Conservation (phyloP, 2,797 vertebrate genomes). For the Pangasius larnaudii region DNA sequence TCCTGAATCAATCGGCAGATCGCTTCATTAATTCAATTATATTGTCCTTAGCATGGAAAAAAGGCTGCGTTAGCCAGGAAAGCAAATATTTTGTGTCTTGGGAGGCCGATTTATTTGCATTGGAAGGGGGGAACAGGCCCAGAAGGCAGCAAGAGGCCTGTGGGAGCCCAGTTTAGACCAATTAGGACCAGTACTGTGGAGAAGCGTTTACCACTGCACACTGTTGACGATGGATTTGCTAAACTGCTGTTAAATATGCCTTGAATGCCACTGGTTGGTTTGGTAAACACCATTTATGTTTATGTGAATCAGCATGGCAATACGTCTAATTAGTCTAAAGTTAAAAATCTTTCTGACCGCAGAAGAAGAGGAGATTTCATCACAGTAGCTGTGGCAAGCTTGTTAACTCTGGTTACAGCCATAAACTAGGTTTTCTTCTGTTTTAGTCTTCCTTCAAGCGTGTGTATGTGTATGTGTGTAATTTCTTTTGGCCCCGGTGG, state of each 20-base stretch:
- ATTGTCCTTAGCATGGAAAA: conserved; percentile 41
- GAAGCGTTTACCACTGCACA: conserved; percentile 64
- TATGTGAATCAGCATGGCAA: conserved; percentile 34
- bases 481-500: conserved; percentile 21
- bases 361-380: conserved; percentile 14
- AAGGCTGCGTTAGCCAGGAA: conserved; percentile 44
- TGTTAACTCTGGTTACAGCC: conserved; percentile 39
- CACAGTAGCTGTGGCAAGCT: conserved; percentile 43
- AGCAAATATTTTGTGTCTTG: conserved; percentile 51
- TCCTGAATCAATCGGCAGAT: conserved; percentile 32
- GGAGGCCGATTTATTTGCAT: conserved; percentile 72
- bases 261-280: conserved; percentile 70
- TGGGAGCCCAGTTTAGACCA: conserved; percentile 68
- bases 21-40: conserved; percentile 25
- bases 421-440: conserved; percentile 21
- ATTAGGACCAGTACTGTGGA: conserved; percentile 69
- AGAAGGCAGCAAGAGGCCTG: conserved; percentile 61
- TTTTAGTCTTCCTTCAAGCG: conserved; percentile 14
- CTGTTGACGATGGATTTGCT: conserved; percentile 72
- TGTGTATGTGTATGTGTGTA: conserved; percentile 26
- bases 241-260: conserved; percentile 61
- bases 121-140: conserved; percentile 75
- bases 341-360: conserved; percentile 30
- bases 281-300: conserved; percentile 42
- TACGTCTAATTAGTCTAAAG: conserved; percentile 40